These are phyloP conservation scores for Leptodactylus fuscus DNA, from an alignment of 2,113 vertebrate species.

Conservation along the genomic window DNA sequence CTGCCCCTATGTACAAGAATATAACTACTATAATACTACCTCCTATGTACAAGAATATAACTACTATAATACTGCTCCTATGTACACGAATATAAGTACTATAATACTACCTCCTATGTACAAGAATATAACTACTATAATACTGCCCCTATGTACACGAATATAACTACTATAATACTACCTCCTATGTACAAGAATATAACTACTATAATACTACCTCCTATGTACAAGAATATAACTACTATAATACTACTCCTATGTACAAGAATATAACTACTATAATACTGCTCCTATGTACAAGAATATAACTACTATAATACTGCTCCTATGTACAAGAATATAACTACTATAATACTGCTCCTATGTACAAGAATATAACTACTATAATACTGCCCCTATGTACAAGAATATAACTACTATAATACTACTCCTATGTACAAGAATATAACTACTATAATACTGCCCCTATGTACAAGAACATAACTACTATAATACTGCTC, in stretches of 20 bases:
- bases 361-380: background rate
- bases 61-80: background rate
- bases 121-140: conserved; percentile 9
- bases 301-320: conserved; percentile 16
- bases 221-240: background rate
- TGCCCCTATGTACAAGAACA: background rate
- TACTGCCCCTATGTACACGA: background rate
- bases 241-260: conserved; percentile 2
- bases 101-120: background rate
- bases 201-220: background rate
- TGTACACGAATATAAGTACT: background rate
- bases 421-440: background rate
- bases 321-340: background rate
- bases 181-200: background rate
- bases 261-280: conserved; percentile 8
- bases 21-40: too few species aligned
- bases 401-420: conserved; percentile 2
- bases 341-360: background rate
- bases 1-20: too few species aligned
- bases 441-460: conserved; percentile 15
- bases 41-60: too few species aligned
- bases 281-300: background rate
- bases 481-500: conserved; percentile 1
- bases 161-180: conserved; percentile 12
- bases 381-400: background rate